Percentiles rank a stretch among this genome's conserved stretches.
Conservation (phyloP, 1,140 invertebrate species). For the Conopomorpha cramerella region DNA sequence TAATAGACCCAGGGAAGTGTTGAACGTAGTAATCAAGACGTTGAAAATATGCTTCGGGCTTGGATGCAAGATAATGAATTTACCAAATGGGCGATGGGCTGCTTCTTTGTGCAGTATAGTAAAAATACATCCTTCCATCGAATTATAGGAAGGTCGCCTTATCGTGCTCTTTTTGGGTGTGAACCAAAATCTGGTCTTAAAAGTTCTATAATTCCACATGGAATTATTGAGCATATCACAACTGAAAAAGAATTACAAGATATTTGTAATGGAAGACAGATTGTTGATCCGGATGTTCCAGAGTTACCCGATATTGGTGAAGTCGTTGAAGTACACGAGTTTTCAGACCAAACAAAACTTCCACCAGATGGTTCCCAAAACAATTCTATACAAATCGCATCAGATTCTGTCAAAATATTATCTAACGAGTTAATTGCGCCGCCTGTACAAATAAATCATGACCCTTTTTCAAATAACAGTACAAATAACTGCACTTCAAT, state of each 20-base stretch:
- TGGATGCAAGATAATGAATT: conserved; percentile 26
- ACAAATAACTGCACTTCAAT: too few species aligned
- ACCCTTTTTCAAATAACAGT: too few species aligned
- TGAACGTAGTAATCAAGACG: conserved; percentile 25
- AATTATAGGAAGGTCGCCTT: conserved; percentile 17
- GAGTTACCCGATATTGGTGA: too few species aligned
- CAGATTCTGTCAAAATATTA: too few species aligned
- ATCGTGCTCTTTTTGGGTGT: conserved; percentile 24
- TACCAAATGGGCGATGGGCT: conserved; percentile 23
- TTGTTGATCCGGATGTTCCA: too few species aligned
- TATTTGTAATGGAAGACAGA: too few species aligned
- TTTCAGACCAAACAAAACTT: too few species aligned
- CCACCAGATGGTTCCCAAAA: too few species aligned
- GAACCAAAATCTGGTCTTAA: conserved; percentile 4
- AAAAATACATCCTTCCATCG: conserved; percentile 20
- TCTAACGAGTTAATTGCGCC: too few species aligned
- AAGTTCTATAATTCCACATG: background rate
- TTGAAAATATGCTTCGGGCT: conserved; percentile 25
- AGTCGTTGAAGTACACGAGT: too few species aligned
- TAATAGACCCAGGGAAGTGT: conserved; percentile 8
- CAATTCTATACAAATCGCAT: too few species aligned
- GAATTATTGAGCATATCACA: conserved; percentile 2
- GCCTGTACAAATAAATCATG: too few species aligned
- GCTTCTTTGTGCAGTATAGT: conserved; percentile 21
- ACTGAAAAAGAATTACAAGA: conserved; percentile 4